A percentile compares a stretch with the other conserved stretches of the same genome.
Conservation (phyloP, 2,888 invertebrate species). For the Endomychus coccineus region DNA sequence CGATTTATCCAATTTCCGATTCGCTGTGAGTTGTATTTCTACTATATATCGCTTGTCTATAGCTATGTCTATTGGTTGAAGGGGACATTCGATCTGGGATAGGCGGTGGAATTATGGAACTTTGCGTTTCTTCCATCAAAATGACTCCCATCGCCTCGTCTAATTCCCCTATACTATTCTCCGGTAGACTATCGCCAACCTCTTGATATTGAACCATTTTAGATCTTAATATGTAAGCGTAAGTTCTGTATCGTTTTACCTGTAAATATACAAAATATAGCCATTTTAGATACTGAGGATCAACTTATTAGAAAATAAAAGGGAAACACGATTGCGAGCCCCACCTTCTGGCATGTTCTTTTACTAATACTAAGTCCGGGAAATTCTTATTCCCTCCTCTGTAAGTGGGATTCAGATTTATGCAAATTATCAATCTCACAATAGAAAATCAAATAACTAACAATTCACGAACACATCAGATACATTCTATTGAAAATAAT, state of each 20-base stretch:
- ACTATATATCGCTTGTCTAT: constrained; percentile 60
- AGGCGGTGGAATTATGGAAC: constrained; percentile 50
- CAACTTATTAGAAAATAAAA: too few species aligned
- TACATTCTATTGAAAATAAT: too few species aligned
- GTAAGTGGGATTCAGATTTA: too few species aligned
- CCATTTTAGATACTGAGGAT: too few species aligned
- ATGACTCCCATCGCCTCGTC: constrained; percentile 42
- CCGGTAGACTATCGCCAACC: constrained; percentile 48
- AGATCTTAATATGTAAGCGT: constrained; percentile 67
- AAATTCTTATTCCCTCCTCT: too few species aligned
- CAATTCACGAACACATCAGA: too few species aligned
- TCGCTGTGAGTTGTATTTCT: constrained; percentile 53
- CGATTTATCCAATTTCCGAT: constrained; percentile 54
- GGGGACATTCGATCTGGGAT: constrained; percentile 49
- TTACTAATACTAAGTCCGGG: too few species aligned
- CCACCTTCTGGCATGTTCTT: too few species aligned
- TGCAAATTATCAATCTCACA: too few species aligned
- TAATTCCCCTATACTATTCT: constrained; percentile 52
- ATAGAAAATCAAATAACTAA: too few species aligned
- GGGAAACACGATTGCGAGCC: too few species aligned
- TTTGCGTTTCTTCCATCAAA: constrained; percentile 26
- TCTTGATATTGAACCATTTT: constrained; percentile 55
- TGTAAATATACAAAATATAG: too few species aligned
- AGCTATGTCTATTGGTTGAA: constrained; percentile 62
- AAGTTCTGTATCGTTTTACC: constrained; percentile 78